Conservation (phyloP, 1,140 invertebrate species). For the Drosophila insularis region DNA sequence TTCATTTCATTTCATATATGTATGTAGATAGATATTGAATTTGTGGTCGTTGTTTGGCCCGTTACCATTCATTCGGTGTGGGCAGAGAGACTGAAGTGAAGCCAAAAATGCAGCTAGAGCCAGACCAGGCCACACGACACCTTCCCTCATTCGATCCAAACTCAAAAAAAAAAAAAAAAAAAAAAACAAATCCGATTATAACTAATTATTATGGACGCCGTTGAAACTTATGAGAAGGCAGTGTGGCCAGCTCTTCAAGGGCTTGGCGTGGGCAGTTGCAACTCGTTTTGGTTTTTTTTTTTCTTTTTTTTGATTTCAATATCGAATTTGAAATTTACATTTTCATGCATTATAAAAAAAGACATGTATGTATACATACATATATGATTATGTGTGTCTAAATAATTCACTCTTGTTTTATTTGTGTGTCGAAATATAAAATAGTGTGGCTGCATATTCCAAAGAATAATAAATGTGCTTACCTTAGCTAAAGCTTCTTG, state of each 20-base stretch:
- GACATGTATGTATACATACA: background rate
- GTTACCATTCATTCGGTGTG: background rate
- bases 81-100: slow-evolving; percentile 2
- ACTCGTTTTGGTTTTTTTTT: slow-evolving; percentile 15
- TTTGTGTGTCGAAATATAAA: background rate
- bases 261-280: slow-evolving; percentile 60
- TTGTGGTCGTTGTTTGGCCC: background rate
- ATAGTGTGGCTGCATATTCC: background rate
- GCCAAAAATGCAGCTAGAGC: slow-evolving; percentile 12
- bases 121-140: slow-evolving; percentile 52
- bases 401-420: background rate
- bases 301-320: slow-evolving; percentile 3
- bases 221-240: slow-evolving; percentile 27
- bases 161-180: background rate
- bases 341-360: slow-evolving; percentile 8
- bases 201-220: slow-evolving; percentile 72
- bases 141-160: slow-evolving; percentile 47
- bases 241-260: slow-evolving; percentile 41
- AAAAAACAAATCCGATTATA: slow-evolving; percentile 69
- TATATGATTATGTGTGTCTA: background rate
- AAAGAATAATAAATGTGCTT: no score
- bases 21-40: background rate
- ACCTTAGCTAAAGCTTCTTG: background rate
- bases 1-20: slow-evolving; percentile 5
- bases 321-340: slow-evolving; percentile 2